phyloP scores from a whole-genome alignment of 2,888 invertebrate species.

The Dioctria linearis region DNA sequence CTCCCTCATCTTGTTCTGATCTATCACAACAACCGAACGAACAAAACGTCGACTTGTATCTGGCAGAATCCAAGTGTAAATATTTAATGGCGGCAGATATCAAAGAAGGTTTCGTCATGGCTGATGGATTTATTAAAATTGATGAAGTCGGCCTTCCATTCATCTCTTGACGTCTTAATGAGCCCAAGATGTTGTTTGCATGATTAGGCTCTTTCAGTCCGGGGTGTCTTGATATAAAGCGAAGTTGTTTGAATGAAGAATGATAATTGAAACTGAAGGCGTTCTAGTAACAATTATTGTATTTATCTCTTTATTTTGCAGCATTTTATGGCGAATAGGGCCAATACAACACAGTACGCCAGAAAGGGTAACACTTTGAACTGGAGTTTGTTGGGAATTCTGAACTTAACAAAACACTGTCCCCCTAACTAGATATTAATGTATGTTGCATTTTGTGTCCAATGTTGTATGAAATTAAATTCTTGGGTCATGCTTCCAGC shows the following conservation, averaged over 20 bases:
- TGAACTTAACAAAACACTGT: too few species aligned
- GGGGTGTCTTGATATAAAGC: constrained; percentile 34
- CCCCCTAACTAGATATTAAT: too few species aligned
- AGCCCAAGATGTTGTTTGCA: constrained; percentile 51
- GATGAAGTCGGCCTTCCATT: constrained; percentile 49
- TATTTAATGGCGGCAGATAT: constrained; percentile 51
- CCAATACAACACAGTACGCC: too few species aligned
- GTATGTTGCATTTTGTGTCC: too few species aligned
- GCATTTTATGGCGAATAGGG: background rate
- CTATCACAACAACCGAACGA: constrained; percentile 30
- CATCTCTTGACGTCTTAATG: constrained; percentile 51
- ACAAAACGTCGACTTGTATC: constrained; percentile 47
- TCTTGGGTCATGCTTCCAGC: too few species aligned
- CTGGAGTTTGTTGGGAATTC: too few species aligned
- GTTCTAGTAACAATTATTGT: constrained; percentile 35
- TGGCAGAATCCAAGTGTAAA: constrained; percentile 49
- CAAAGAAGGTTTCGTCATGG: constrained; percentile 49
- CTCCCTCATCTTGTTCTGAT: background rate
- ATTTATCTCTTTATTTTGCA: constrained; percentile 32
- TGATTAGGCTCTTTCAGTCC: constrained; percentile 49
- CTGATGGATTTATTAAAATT: constrained; percentile 52
- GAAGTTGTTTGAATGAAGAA: constrained; percentile 45
- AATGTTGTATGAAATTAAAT: too few species aligned
- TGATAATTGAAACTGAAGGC: constrained; percentile 49
- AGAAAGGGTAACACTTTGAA: too few species aligned